Percentiles rank a stretch among this genome's conserved stretches.
Evolutionary conservation across 2,888 invertebrate genomes (phyloP).

Genomic region (Ormyrus nitidulus): DNA sequence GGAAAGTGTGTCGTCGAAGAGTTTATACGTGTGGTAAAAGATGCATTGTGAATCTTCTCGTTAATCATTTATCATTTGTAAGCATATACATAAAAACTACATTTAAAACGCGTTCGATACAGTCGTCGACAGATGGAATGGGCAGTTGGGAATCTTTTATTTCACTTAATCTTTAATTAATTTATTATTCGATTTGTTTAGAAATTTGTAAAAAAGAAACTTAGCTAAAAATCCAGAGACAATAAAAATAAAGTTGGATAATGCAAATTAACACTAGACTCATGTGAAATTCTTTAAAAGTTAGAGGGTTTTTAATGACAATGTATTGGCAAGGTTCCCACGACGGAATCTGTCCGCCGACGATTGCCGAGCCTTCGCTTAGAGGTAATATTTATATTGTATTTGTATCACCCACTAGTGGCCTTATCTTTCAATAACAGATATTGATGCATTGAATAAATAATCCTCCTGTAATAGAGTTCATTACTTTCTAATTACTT

Average conservation of each 20-base stretch:
- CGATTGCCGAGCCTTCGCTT: conserved; percentile 65
- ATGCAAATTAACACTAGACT: conserved; percentile 36
- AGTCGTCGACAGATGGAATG: conserved; percentile 48
- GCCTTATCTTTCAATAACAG: conserved; percentile 72
- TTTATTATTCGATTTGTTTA: conserved; percentile 25
- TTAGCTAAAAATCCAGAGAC: conserved; percentile 32
- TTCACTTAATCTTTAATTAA: conserved; percentile 20
- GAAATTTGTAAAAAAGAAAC: conserved; percentile 26
- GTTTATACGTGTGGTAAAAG: conserved; percentile 50
- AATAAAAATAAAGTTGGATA: conserved; percentile 53
- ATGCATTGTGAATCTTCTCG: conserved; percentile 48
- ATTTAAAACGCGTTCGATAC: conserved; percentile 54
- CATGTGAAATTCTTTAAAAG: conserved; percentile 34
- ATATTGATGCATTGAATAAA: conserved; percentile 63
- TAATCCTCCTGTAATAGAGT: conserved; percentile 58
- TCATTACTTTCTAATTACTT: conserved; percentile 60
- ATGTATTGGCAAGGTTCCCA: conserved; percentile 25
- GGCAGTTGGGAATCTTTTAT: conserved; percentile 27
- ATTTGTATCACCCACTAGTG: conserved; percentile 74
- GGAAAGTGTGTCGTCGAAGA: conserved; percentile 51
- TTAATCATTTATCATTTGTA: conserved; percentile 56
- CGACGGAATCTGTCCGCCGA: conserved; percentile 49
- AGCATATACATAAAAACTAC: conserved; percentile 48
- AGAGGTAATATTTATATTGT: conserved; percentile 71
- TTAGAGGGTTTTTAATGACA: conserved; percentile 37